Evolutionary conservation across 2,797 vertebrate species (phyloP), one percentile per base, ranked within the genome.

Genomic region (Iguana delicatissima): DNA sequence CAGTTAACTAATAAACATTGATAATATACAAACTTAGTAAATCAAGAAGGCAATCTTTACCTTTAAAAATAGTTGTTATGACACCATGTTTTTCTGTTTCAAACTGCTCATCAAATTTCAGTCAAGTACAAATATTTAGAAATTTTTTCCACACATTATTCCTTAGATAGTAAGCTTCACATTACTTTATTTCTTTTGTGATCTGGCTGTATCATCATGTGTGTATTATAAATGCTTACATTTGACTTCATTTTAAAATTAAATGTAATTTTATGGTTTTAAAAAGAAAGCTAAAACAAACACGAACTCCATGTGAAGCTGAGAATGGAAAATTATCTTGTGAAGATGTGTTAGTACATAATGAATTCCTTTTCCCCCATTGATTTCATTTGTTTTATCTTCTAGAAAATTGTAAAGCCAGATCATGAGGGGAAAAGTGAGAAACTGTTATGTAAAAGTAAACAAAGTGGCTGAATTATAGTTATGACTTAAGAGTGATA

Each of bases 371-470:
- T 24, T 24, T 6, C 59, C 24, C 38, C 10, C 22, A 18, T 46
- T 59, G 55, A 32, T 50, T 67, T 42, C 22, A 29, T n/a, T 55
- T 4, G 73, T 86, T 88, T 26, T 8, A 59, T 76, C 20, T 35
- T 46, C 67, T 81, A 67, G 64, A 77, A 42, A 91, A 72, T 84
- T 4, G 0, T 55, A 57, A 29, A 77, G 67, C 2, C 7, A 7
- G 5, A 87, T 69, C 59, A 89, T 20, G n/a, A 55, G 57, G 42
- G 74, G 52, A 1, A 1, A 83, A 83, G 42, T 82, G 87, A 42
- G 46, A 73, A 52, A 84, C 38, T 42, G 76, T 91, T 83, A 84
- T 84, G 50, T 77, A 90, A 86, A 82, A 88, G 35, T 85, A 88
- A 91, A 89, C 79, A 82, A 88, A 92, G 72, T 84, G 0, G 0